Conservation (phyloP, 2,888 invertebrate species). For the Galerucella nymphaeae region DNA sequence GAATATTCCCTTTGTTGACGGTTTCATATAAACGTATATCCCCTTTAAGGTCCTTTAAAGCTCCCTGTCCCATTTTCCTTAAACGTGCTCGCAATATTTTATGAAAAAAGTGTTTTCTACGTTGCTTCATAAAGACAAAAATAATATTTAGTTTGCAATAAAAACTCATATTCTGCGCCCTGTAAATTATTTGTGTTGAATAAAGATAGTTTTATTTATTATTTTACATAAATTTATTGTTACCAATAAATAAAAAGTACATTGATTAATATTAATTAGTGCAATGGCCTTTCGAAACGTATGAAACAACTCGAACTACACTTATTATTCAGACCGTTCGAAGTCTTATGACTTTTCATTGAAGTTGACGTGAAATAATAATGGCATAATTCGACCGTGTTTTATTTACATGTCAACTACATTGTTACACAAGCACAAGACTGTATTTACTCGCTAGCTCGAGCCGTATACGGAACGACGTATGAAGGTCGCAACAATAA, state of each 20-base stretch:
- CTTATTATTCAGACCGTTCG: neutral
- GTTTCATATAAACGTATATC: conserved; percentile 10
- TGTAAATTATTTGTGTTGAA: neutral
- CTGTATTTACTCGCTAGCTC: conserved; percentile 11
- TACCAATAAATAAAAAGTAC: neutral
- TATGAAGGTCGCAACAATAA: conserved; percentile 24
- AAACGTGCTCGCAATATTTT: conserved; percentile 21
- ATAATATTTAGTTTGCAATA: neutral
- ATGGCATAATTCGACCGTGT: conserved; percentile 10
- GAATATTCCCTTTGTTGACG: conserved; percentile 12
- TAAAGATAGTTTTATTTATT: neutral
- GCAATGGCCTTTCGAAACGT: conserved; percentile 10
- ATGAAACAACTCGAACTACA: neutral
- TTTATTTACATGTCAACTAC: conserved; percentile 22
- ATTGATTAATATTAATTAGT: conserved; percentile 7
- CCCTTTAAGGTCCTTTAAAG: conserved; percentile 17
- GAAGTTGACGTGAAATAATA: conserved; percentile 17
- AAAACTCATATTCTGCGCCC: no score
- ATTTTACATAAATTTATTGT: neutral
- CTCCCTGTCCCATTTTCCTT: conserved; percentile 23
- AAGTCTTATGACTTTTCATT: conserved; percentile 11
- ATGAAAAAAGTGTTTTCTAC: conserved; percentile 10
- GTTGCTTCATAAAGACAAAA: neutral
- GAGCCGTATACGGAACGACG: conserved; percentile 11
- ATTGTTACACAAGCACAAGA: conserved; percentile 15